These are phyloP conservation scores for Dermochelys coriacea DNA, from an alignment of 2,797 vertebrate species.

Conservation along the genomic window DNA sequence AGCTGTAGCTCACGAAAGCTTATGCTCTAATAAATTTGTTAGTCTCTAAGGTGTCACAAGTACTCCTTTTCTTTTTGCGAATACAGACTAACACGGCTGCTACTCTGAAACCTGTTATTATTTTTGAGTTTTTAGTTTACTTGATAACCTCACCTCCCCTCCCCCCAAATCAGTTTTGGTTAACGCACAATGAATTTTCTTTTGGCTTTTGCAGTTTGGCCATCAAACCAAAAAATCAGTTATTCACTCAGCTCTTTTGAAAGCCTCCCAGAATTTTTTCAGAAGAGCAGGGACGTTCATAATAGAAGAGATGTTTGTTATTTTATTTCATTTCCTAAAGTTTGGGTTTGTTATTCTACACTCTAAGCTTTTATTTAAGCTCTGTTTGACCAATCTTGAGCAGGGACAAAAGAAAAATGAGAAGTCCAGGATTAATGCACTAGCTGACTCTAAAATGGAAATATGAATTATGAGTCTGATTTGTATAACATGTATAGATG, in stretches of 20 bases:
- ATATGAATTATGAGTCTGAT: neutral
- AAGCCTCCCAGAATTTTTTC: neutral
- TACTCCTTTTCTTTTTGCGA: too few species aligned
- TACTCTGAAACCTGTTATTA: too few species aligned
- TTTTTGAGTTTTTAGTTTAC: too few species aligned
- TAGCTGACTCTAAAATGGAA: neutral
- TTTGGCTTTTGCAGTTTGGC: neutral
- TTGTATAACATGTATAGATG: neutral
- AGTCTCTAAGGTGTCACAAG: too few species aligned
- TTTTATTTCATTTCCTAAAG: neutral
- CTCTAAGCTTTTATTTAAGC: neutral
- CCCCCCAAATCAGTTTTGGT: neutral
- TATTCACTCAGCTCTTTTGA: neutral
- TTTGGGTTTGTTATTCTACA: neutral
- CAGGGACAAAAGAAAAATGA: neutral
- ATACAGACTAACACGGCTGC: too few species aligned
- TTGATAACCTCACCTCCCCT: too few species aligned
- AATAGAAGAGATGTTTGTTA: neutral
- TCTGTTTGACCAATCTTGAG: neutral
- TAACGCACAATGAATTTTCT: neutral
- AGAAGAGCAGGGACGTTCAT: neutral
- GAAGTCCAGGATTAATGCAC: neutral
- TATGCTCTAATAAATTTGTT: too few species aligned
- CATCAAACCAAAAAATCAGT: neutral
- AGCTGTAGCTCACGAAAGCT: too few species aligned